phyloP scores from a whole-genome alignment of 2,113 vertebrate species.

The Channa maculata region DNA sequence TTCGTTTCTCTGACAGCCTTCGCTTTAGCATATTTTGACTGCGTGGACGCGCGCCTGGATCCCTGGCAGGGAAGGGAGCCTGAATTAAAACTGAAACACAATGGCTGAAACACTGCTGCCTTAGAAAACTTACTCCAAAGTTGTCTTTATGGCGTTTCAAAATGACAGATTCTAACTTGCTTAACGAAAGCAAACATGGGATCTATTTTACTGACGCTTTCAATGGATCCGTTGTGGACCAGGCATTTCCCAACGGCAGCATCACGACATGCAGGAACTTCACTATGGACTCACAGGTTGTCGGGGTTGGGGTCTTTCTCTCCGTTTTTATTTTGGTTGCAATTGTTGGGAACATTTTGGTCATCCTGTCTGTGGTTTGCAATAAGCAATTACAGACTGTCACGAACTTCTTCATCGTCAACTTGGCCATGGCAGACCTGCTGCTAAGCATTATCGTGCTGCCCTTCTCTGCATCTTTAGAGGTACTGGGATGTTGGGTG shows the following conservation, averaged over 20 bases:
- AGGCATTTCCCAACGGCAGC: conserved; percentile 73
- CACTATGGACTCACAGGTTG: conserved; percentile 85
- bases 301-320: conserved; percentile 91
- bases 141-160: conserved; percentile 84
- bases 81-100: conserved; percentile 15
- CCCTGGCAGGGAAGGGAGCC: background rate
- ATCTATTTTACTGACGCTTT: conserved; percentile 79
- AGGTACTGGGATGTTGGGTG: conserved; percentile 95
- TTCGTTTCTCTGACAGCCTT: background rate
- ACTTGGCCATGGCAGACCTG: conserved; percentile 95
- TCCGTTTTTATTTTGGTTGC: conserved; percentile 92
- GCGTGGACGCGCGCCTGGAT: background rate
- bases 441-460: conserved; percentile 93
- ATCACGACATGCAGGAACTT: conserved; percentile 80
- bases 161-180: conserved; percentile 90
- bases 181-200: conserved; percentile 88
- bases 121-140: conserved; percentile 60
- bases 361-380: conserved; percentile 96
- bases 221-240: conserved; percentile 66
- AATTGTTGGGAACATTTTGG: conserved; percentile 95
- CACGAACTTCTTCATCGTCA: conserved; percentile 98
- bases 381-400: conserved; percentile 96
- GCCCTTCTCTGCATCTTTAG: conserved; percentile 96
- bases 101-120: conserved; percentile 18
- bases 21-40: background rate